Evolutionary conservation across 2,888 invertebrate genomes (phyloP).

Genomic region (Rhyacophila evoluta): DNA sequence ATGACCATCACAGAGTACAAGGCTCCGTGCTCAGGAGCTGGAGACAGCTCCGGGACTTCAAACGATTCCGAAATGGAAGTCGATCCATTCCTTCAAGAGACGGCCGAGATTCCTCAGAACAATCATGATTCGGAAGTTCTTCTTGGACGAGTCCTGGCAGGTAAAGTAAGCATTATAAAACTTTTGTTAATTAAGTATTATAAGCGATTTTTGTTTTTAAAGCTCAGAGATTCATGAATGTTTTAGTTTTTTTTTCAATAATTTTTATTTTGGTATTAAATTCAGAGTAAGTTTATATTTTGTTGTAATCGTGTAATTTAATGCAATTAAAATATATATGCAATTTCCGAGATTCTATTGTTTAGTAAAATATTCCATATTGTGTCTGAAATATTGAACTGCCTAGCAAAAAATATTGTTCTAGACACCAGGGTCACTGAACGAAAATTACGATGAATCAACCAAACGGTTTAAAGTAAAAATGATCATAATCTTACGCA

Average conservation of each 20-base stretch:
- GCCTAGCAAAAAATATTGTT: not conserved
- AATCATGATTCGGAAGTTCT: slow-evolving; percentile 64
- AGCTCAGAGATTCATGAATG: no score
- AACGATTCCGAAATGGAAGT: slow-evolving; percentile 60
- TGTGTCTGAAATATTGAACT: not conserved
- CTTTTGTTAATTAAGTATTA: no score
- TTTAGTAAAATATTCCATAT: slow-evolving; percentile 26
- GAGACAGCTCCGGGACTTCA: slow-evolving; percentile 49
- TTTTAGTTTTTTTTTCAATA: no score
- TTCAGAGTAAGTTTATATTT: no score
- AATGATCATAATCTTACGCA: not conserved
- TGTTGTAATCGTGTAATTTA: slow-evolving; percentile 25
- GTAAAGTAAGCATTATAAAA: slow-evolving; percentile 59
- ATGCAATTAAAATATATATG: slow-evolving; percentile 28
- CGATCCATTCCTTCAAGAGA: slow-evolving; percentile 55
- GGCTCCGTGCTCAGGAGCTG: slow-evolving; percentile 57
- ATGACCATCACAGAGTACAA: slow-evolving; percentile 61
- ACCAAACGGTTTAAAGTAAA: slow-evolving; percentile 13
- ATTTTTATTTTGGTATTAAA: no score
- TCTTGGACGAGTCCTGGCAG: slow-evolving; percentile 71
- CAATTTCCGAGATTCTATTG: slow-evolving; percentile 19
- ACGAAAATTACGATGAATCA: slow-evolving; percentile 37
- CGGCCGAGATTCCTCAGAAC: slow-evolving; percentile 46
- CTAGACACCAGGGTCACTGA: slow-evolving; percentile 46
- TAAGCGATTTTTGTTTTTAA: no score